phyloP scores from a whole-genome alignment of 2,888 invertebrate genomes.

The Lymantria dispar region DNA sequence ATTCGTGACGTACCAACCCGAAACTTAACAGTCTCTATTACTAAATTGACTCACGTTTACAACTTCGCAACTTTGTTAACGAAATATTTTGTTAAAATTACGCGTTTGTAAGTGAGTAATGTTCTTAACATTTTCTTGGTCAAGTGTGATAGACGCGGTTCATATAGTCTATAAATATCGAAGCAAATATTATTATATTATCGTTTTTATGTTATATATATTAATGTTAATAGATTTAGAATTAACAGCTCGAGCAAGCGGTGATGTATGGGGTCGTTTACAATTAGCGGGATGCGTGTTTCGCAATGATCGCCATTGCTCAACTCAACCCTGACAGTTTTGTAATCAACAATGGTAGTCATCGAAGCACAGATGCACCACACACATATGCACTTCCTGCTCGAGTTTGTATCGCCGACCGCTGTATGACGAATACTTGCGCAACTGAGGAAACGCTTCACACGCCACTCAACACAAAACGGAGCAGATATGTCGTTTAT shows the following conservation, averaged over 20 bases:
- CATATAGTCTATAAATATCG: neutral
- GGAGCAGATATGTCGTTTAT: slow-evolving; percentile 53
- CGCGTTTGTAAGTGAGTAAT: slow-evolving; percentile 47
- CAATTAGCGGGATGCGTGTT: slow-evolving; percentile 77
- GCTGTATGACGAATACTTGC: slow-evolving; percentile 63
- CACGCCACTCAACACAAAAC: slow-evolving; percentile 55
- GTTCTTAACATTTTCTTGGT: slow-evolving; percentile 57
- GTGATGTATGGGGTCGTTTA: slow-evolving; percentile 58
- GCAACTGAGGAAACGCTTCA: slow-evolving; percentile 65
- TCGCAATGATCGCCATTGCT: slow-evolving; percentile 72
- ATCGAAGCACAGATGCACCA: slow-evolving; percentile 71
- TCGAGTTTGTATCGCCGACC: slow-evolving; percentile 64
- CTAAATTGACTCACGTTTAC: slow-evolving; percentile 69
- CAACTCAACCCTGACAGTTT: slow-evolving; percentile 81
- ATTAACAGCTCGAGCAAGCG: slow-evolving; percentile 11
- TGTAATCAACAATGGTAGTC: slow-evolving; percentile 75
- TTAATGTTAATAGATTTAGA: slow-evolving; percentile 5
- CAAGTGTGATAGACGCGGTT: slow-evolving; percentile 47
- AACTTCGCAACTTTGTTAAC: slow-evolving; percentile 69
- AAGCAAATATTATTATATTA: too few relatives aligned
- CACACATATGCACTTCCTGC: slow-evolving; percentile 80
- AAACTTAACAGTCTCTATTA: slow-evolving; percentile 58
- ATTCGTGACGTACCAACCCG: slow-evolving; percentile 50
- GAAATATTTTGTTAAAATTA: slow-evolving; percentile 63
- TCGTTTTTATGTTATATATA: slow-evolving; percentile 2